Evolutionary conservation across 2,113 vertebrate genomes (phyloP).

Genomic region (Anhinga anhinga): DNA sequence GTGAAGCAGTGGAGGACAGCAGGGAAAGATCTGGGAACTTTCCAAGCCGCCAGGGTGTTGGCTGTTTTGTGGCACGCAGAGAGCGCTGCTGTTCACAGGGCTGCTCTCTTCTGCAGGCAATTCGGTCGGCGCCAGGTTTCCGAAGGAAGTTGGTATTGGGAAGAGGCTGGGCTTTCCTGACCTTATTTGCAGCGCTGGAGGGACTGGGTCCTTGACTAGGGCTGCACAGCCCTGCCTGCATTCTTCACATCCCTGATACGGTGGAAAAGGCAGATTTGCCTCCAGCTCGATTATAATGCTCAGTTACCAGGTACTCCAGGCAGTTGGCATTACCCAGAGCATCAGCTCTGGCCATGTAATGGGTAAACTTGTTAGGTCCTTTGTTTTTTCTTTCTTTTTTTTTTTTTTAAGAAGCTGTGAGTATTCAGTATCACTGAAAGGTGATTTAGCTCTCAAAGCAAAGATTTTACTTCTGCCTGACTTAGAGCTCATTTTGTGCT

Average conservation of each 20-base stretch:
- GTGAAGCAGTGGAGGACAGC: not conserved
- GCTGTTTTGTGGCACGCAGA: not conserved
- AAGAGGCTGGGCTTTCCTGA: not conserved
- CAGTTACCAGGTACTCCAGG: not conserved
- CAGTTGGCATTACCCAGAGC: not conserved
- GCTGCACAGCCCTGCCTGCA: not conserved
- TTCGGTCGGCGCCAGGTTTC: not conserved
- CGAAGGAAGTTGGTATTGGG: slow-evolving; percentile 10
- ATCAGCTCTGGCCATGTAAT: not conserved
- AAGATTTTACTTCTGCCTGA: not conserved
- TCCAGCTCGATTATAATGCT: not conserved
- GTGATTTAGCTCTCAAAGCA: not conserved
- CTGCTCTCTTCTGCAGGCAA: not conserved
- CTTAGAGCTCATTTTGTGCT: not conserved
- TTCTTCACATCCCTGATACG: not conserved
- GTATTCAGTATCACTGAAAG: not conserved
- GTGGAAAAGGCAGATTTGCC: not conserved
- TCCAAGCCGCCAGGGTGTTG: not conserved
- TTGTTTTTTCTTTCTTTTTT: not conserved
- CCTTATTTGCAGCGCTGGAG: not conserved
- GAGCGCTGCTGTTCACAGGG: not conserved
- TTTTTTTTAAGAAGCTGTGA: not conserved
- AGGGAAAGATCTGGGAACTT: not conserved
- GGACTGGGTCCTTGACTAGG: not conserved
- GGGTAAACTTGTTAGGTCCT: not conserved